These are phyloP conservation scores for Labia minor DNA, from an alignment of 2,888 invertebrate genomes.

Conservation along the genomic window DNA sequence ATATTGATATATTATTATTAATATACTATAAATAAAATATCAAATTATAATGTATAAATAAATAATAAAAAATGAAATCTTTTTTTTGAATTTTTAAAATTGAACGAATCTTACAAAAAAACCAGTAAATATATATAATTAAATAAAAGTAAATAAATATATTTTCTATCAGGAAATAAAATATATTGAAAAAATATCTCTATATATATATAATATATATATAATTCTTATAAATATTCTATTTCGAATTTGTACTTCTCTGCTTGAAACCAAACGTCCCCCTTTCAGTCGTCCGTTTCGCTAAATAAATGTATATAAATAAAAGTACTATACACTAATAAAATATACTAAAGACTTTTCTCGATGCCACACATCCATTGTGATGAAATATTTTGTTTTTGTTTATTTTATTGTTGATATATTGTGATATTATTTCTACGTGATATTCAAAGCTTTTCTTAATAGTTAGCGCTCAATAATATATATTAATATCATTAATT, in stretches of 20 bases:
- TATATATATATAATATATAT: background rate
- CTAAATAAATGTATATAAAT: slow-evolving; percentile 19
- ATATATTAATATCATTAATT: background rate
- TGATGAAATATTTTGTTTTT: background rate
- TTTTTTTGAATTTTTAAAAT: no score
- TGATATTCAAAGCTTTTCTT: background rate
- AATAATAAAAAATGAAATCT: no score
- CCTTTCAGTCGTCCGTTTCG: background rate
- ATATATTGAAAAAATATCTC: background rate
- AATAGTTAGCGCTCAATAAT: background rate
- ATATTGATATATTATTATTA: no score
- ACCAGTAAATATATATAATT: background rate
- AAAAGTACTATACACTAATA: background rate
- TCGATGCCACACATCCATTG: background rate
- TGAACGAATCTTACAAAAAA: no score
- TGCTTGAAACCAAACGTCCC: slow-evolving; percentile 13
- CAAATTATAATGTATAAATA: no score
- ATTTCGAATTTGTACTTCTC: slow-evolving; percentile 20
- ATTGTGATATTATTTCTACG: background rate
- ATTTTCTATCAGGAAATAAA: background rate
- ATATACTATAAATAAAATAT: no score
- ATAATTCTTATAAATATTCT: background rate
- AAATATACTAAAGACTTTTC: background rate
- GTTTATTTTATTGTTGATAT: background rate
- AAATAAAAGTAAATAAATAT: background rate